These are phyloP conservation scores for Bradynema listronoti DNA, from an alignment of 1,140 invertebrate species.

Conservation along the genomic window DNA sequence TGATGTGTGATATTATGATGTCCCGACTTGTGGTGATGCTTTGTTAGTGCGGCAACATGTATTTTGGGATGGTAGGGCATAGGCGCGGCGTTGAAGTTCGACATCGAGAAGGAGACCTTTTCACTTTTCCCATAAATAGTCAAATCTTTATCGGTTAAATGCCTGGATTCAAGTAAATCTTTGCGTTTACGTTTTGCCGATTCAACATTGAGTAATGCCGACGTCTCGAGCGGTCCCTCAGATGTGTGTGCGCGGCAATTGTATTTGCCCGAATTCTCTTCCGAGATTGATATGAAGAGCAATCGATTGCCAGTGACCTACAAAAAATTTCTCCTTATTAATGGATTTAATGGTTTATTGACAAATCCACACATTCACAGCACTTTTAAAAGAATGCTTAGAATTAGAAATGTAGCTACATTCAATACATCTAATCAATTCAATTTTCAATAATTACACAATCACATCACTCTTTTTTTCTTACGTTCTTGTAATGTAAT, in stretches of 20 bases:
- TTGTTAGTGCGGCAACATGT: neutral
- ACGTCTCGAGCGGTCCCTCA: conserved; percentile 43
- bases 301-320: conserved; percentile 54
- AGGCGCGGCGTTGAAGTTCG: neutral
- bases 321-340: conserved; percentile 23
- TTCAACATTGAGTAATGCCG: conserved; percentile 48
- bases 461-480: conserved; percentile 8
- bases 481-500: conserved; percentile 24
- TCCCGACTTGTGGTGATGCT: neutral
- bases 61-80: neutral
- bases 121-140: neutral
- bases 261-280: conserved; percentile 53
- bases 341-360: neutral
- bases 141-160: neutral
- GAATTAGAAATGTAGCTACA: neutral
- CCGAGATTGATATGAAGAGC: conserved; percentile 48
- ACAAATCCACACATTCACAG: neutral
- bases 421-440: neutral
- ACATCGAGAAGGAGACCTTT: neutral
- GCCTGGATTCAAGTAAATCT: conserved; percentile 17
- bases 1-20: neutral
- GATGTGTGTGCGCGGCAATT: conserved; percentile 35
- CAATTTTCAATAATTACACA: neutral
- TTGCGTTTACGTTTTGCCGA: conserved; percentile 55
- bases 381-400: neutral